Base-by-base conservation (phyloP, 1,140 invertebrate species). In the Lutraria rhynchaena region DNA sequence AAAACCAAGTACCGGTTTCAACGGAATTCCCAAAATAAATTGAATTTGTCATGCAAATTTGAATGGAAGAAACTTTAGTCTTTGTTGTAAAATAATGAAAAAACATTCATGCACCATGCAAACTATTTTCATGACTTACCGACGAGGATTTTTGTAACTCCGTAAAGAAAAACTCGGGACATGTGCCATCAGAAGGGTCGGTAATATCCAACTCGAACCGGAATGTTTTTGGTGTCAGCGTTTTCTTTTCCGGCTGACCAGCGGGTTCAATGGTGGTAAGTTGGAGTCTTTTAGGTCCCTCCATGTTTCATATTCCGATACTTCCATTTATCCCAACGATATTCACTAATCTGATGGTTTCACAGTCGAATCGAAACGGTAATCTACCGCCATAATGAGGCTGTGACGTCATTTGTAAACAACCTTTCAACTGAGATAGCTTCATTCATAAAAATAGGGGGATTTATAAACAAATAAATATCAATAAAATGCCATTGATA, bases 161-260 rank as follows among this genome's bases (percentile, higher is more conserved):
- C 88, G 92, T 92, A 91, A 94, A 95, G 92, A 94, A 94, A 92
- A 93, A 95, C 92, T 95, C 94, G 69, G 94, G 94, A 92, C 93
- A 95, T 90, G 93, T 93, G 90, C 93, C 92, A 89, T 95, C 94
- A 88, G 94, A 95, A 19, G 94, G 94, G 89, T 95, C 94, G 61
- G 92, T 91, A 74, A 95, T 92, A 86, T 92, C 92, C 81, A 95
- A 89, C 60, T 92, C 90, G 88, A 95, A 94, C 69, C 95, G 93
- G 75, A 93, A 91, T 46, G 94, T 94, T 87, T 93, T 93, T 81
- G 89, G 89, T 81, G 90, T 87, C 85, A 92, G 89, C 87, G 93
- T 93, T 83, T 87, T 89, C 89, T 93, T 93, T 71, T 86, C 88
- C 55, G 88, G 87, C 71, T 87, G 86, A 46, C 86, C 87, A 67